Conservation (phyloP, 2,797 vertebrate species). For the Tenualosa thibaudeaui region DNA sequence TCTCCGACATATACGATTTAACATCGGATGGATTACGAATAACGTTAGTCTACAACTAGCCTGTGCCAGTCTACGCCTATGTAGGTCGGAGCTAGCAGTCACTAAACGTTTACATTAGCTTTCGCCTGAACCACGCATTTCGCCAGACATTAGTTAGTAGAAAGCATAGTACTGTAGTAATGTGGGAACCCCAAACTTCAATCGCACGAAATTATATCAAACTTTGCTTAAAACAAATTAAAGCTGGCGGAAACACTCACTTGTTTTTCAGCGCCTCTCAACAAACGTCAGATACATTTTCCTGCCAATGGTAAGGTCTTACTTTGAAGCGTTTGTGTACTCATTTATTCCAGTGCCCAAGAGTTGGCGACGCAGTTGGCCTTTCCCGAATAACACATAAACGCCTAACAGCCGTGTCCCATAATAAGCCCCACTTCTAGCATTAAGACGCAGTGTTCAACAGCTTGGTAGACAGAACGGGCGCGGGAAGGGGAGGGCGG, state of each 20-base stretch:
- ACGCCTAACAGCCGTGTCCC: conserved; percentile 36
- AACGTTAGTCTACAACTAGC: not conserved
- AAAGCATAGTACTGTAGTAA: not conserved
- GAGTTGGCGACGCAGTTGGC: not conserved
- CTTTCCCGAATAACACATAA: not conserved
- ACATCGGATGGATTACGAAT: not conserved
- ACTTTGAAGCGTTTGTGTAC: not conserved
- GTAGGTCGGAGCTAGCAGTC: not conserved
- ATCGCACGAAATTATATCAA: not conserved
- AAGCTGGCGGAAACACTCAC: conserved; percentile 13
- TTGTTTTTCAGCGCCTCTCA: conserved; percentile 23
- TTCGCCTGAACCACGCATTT: not conserved
- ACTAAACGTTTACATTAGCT: not conserved
- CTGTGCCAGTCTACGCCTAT: not conserved
- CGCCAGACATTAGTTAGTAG: not conserved
- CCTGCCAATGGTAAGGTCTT: not conserved
- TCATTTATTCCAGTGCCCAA: not conserved
- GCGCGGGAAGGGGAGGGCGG: not conserved
- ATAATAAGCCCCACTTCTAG: conserved; percentile 52
- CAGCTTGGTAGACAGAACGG: conserved; percentile 52
- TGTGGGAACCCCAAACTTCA: not conserved
- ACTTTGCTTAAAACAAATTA: not conserved
- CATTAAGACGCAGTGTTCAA: conserved; percentile 35
- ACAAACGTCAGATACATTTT: conserved; percentile 27
- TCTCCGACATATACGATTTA: not conserved